Evolutionary conservation across 1,140 invertebrate species (phyloP), one percentile per base, ranked within the genome.

Genomic region (Drosophila eugracilis): DNA sequence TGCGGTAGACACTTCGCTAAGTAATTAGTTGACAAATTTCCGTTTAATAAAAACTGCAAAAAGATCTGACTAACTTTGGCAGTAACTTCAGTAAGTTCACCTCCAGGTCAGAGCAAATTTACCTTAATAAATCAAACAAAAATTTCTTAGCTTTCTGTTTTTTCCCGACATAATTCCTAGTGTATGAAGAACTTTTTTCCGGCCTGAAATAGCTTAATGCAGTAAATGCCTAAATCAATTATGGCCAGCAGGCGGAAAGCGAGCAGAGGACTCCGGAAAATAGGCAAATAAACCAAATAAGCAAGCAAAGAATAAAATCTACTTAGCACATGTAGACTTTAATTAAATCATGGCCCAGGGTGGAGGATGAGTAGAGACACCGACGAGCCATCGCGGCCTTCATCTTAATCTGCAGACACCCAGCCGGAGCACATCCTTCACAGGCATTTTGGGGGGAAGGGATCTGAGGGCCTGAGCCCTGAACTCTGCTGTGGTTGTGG

Each of bases 271-370:
- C 26, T 48, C 54, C 30, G 21, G 22, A 28, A 60, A 58, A 44
- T 42, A 58, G 37, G 77, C 37, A 53, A 55, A 52, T 69, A 50
- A 73, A 78, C 62, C 44, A 59, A 75, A 83, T 62, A 73, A 70
- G 78, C 52, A 53, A 47, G 71, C 79, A 85, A 66, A 57, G 72
- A 85, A 85, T 85, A 69, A 80, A 86, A 85, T 86, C 81, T 86
- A 86, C 81, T 85, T 85, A 81, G 81, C 81, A 86, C 81, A 86
- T 86, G 77, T 86, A 86, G 59, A 71, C 63, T 79, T 86, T 86
- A 86, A 86, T 86, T 86, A 86, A 86, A 86, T 86, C 81, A 78
- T 86, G 77, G 59, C 52, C 59, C 22, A 67, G 55, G 15, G 60
- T 7, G 55, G n/a, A 4, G 28, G n/a, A n/a, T 12, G 10, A n/a